Evolutionary conservation across 2,888 invertebrate genomes (phyloP), one percentile per base, ranked within the genome.

Genomic region (Caenorhabditis sulstoni): DNA sequence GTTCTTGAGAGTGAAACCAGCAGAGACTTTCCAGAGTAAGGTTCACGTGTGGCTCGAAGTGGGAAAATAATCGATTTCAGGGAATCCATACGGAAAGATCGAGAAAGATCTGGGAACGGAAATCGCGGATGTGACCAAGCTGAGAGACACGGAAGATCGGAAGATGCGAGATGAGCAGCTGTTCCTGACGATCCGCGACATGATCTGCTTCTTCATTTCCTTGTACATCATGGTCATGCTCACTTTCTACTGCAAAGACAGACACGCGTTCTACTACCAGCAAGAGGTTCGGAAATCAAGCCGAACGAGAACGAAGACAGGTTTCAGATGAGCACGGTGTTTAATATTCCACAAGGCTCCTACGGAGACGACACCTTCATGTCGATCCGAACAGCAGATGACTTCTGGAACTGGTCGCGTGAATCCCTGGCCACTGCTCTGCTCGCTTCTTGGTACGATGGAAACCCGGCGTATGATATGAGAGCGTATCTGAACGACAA

Each of bases 401-500:
- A 84, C 18, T 86, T 84, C 68, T 86, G 82, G 78, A 61, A 47
- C 11, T 86, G 86, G 86, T 67, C 85, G 4, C 44, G 65, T n/a
- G 71, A 66, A 9, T 74, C 79, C 3, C 57, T 85, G 9, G 66
- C 81, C n/a, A 73, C 90, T 9, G 52, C 90, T 39, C 82, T 92
- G 2, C 87, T 91, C 47, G 90, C 89, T 14, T 87, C 88, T 23
- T 92, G 92, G 91, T 92, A 93, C 87, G 92, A 92, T 85, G 91
- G 91, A 20, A 90, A 90, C 53, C 91, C 91, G 20, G 92, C 92
- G 0, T 90, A 91, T 78, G 91, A 91, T 44, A 90, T 92, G 77
- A 86, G 91, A 82, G 92, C 91, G 3, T 93, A 91, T 82, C 87
- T 92, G 53, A 90, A 91, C 71, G 92, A 93, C 87, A 91, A 92